A percentile compares a stretch with the other conserved stretches of the same genome.
Conservation (phyloP, 2,888 invertebrate genomes). For the Priocnemis perturbator region DNA sequence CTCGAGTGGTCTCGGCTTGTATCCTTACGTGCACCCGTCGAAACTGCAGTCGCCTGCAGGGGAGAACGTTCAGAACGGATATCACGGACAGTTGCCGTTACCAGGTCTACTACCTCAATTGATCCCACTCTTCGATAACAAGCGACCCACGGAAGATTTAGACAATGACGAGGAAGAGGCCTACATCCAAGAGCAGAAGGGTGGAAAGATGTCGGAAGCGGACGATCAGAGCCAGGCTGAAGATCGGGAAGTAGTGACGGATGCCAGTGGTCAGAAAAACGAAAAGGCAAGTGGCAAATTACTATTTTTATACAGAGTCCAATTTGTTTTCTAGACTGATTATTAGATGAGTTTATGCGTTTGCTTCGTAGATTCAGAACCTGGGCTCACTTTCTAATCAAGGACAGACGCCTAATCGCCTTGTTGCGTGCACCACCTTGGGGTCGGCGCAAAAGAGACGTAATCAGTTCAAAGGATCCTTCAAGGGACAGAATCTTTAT, state of each 20-base stretch:
- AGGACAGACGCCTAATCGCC: slow-evolving; percentile 1
- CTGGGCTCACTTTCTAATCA: not conserved
- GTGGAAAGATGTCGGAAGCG: slow-evolving; percentile 20
- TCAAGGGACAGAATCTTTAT: slow-evolving; percentile 8
- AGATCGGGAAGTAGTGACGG: not conserved
- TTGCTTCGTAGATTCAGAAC: too few species aligned
- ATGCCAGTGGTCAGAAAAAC: not conserved
- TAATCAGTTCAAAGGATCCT: not conserved
- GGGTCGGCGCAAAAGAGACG: not conserved
- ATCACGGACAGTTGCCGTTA: slow-evolving; percentile 11
- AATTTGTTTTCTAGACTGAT: too few species aligned
- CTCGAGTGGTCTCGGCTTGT: slow-evolving; percentile 35
- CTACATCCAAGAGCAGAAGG: slow-evolving; percentile 30
- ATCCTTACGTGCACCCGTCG: slow-evolving; percentile 41
- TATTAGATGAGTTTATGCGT: too few species aligned
- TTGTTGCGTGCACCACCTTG: slow-evolving; percentile 7
- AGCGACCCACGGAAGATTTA: slow-evolving; percentile 18
- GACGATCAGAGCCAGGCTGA: not conserved
- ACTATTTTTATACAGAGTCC: too few species aligned
- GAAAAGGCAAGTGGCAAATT: not conserved
- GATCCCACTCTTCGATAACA: slow-evolving; percentile 28
- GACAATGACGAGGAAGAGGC: slow-evolving; percentile 41
- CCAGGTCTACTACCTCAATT: slow-evolving; percentile 20
- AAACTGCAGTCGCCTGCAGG: slow-evolving; percentile 29
- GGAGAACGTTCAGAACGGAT: slow-evolving; percentile 20